phyloP scores from a whole-genome alignment of 2,797 vertebrate genomes.

The Dendrocincla tyrannina region DNA sequence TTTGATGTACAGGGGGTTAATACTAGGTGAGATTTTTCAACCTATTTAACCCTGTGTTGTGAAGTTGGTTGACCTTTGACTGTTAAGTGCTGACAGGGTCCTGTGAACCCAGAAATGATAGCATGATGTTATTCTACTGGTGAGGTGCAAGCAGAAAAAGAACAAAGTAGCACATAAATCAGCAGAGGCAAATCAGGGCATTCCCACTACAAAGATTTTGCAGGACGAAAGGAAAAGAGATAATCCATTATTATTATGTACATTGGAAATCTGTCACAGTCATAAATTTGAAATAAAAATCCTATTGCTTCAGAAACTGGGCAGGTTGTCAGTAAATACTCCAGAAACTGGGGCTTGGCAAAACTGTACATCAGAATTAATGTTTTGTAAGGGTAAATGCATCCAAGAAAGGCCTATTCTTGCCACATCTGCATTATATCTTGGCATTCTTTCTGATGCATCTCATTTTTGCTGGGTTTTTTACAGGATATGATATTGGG shows the following conservation, averaged over 20 bases:
- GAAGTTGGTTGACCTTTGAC: conserved; percentile 76
- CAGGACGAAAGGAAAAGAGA: neutral
- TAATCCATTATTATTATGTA: neutral
- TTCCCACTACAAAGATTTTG: conserved; percentile 13
- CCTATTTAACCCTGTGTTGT: conserved; percentile 44
- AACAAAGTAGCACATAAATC: conserved; percentile 79
- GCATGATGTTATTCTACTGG: conserved; percentile 66
- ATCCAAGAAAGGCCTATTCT: neutral
- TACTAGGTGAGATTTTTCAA: conserved; percentile 46
- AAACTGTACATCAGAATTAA: neutral
- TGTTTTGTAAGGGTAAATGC: neutral
- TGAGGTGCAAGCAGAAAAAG: conserved; percentile 78
- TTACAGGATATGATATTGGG: neutral
- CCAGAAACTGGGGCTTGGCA: neutral
- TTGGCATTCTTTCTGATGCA: neutral
- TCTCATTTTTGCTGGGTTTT: neutral
- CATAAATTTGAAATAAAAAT: neutral
- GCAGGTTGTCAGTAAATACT: neutral
- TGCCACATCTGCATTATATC: neutral
- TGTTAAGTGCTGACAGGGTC: conserved; percentile 74
- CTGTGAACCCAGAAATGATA: conserved; percentile 71
- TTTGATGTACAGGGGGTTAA: conserved; percentile 1
- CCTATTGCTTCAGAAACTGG: neutral
- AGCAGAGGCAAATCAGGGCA: conserved; percentile 59
- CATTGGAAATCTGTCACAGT: neutral